Evolutionary conservation across 23 tunicate species (phyloP), one percentile per base, ranked within the genome.

Genomic region (Diplosoma virens): DNA sequence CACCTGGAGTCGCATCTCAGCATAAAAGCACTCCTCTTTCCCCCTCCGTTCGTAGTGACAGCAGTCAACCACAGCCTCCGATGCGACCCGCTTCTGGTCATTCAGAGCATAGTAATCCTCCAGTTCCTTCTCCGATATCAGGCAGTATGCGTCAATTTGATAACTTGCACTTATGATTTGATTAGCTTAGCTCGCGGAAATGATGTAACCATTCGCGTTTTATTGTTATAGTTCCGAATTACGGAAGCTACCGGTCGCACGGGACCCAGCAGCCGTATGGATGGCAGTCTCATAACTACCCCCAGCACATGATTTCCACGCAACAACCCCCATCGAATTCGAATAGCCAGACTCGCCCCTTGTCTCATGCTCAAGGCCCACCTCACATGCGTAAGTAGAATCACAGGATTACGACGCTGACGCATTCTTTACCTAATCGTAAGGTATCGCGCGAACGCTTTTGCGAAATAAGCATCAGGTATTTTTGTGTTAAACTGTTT

Each of bases 251-350:
- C 25, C 61, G 60, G 18, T 30, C 61, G 21, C 78, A 72, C 25
- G 47, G 61, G 2, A 5, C 59, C 2, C 78, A 48, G 9, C 61
- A 55, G 23, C 23, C 61, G 25, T n/a, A n/a, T n/a, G 65, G 65
- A 14, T 11, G 24, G 7, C 59, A 73, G 45, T 78, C 78, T 26
- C 78, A 69, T 23, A 37, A 67, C 25, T 69, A 77, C 52, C 89
- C 89, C 2, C 82, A 76, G 21, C 82, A 68, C 80, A 77, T 84
- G 81, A 64, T 83, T 30, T 77, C 82, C 33, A 78, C 89, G 30
- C 89, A 84, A 63, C 89, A 84, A 21, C 75, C 54, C 17, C 58
- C 63, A 23, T n/a, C 73, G 30, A 36, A 34, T 36, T 37, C 74
- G 3, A 17, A 3, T 29, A 67, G 74, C 25, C 74, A 67, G 52